Percentiles rank a stretch among this genome's conserved stretches.
Conservation (phyloP, 37 sponge, comb jelly and placozoan species). For the Amphimedon queenslandica region DNA sequence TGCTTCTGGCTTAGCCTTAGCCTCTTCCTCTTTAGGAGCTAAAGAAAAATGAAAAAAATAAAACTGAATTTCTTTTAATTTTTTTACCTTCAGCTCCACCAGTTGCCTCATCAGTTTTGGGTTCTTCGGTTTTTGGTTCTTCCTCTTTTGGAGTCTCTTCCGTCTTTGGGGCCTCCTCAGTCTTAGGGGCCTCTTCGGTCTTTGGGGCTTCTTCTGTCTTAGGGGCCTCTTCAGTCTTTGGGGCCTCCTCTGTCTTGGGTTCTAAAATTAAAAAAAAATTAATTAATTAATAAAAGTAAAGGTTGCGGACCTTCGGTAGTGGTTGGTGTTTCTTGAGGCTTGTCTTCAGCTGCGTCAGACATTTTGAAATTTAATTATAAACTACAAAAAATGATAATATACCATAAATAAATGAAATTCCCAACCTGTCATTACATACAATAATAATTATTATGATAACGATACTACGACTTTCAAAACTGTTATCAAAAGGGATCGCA, state of each 20-base stretch:
- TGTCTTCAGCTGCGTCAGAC: neutral
- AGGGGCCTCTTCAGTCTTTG: constrained; percentile 3
- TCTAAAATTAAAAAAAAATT: neutral
- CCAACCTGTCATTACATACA: no score
- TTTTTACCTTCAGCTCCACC: neutral
- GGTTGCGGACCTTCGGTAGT: neutral
- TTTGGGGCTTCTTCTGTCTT: constrained; percentile 27
- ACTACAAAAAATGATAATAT: no score
- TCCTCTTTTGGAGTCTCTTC: neutral
- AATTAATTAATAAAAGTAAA: no score
- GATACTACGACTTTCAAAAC: no score
- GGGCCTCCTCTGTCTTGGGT: neutral
- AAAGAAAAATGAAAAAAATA: neutral
- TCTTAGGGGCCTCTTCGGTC: neutral
- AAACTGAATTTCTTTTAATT: neutral
- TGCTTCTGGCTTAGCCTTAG: constrained; percentile 8
- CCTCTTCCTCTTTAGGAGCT: constrained; percentile 17
- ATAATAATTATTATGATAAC: no score
- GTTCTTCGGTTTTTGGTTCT: constrained; percentile 6
- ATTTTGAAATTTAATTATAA: no score
- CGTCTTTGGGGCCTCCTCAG: neutral
- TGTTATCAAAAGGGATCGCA: no score
- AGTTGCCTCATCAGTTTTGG: neutral
- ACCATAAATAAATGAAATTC: no score
- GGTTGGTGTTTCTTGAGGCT: neutral